These are phyloP conservation scores for Chorisops tibialis DNA, from an alignment of 2,888 invertebrate species.

Conservation along the genomic window DNA sequence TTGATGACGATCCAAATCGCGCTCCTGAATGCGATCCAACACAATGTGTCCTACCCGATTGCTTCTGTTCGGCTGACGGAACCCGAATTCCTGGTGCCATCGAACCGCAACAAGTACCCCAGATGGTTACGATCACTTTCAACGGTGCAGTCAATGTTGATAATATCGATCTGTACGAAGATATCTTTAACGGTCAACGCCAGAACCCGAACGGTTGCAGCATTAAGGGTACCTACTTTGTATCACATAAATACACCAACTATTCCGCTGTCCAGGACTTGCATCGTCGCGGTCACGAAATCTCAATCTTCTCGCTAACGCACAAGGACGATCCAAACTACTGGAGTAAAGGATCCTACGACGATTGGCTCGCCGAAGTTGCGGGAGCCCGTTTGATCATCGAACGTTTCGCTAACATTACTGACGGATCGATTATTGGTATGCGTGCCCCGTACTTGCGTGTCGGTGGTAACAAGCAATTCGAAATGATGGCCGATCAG, in stretches of 20 bases:
- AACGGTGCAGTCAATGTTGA: constrained; percentile 91
- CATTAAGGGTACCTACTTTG: constrained; percentile 86
- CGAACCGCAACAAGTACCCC: constrained; percentile 81
- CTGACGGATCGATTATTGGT: constrained; percentile 86
- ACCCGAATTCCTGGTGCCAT: constrained; percentile 82
- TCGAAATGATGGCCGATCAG: constrained; percentile 95
- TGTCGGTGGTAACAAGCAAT: constrained; percentile 91
- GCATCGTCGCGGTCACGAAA: constrained; percentile 86
- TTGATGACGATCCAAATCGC: constrained; percentile 85
- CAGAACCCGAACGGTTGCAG: constrained; percentile 87
- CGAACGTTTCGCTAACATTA: constrained; percentile 87
- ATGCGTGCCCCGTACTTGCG: constrained; percentile 84
- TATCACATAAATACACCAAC: constrained; percentile 88
- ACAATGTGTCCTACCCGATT: constrained; percentile 84
- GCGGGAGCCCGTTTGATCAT: constrained; percentile 83
- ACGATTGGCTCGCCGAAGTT: constrained; percentile 93
- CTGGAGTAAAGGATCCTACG: constrained; percentile 83
- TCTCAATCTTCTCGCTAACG: constrained; percentile 86
- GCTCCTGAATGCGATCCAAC: constrained; percentile 88
- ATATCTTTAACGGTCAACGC: constrained; percentile 79
- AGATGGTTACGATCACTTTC: constrained; percentile 90
- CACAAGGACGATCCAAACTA: constrained; percentile 90
- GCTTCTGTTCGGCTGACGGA: constrained; percentile 90
- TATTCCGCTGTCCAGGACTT: constrained; percentile 87
- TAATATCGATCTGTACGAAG: constrained; percentile 88